Conservation (phyloP, 2,888 invertebrate species). For the Chrysomela aeneicollis region DNA sequence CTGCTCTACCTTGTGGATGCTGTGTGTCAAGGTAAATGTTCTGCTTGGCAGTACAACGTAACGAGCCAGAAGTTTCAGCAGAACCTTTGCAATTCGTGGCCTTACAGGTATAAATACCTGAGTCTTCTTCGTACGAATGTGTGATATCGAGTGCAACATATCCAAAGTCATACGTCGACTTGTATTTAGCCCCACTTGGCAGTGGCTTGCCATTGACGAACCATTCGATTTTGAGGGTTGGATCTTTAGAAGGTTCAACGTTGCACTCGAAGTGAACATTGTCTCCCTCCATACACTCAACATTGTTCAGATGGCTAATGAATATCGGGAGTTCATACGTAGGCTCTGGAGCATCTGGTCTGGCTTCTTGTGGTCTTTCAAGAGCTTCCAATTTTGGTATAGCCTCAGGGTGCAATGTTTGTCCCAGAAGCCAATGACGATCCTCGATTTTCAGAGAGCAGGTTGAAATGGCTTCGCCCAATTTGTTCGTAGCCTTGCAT, state of each 20-base stretch:
- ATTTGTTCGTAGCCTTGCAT: conserved; percentile 90
- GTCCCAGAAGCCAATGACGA: conserved; percentile 86
- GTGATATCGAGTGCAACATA: conserved; percentile 90
- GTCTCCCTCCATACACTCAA: conserved; percentile 87
- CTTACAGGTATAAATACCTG: conserved; percentile 89
- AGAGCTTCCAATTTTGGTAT: conserved; percentile 85
- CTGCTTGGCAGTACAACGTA: conserved; percentile 83
- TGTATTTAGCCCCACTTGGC: conserved; percentile 87
- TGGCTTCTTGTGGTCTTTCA: conserved; percentile 78
- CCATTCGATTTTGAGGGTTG: conserved; percentile 93
- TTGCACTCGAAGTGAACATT: conserved; percentile 91
- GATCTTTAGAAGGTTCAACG: conserved; percentile 91
- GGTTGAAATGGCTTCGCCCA: conserved; percentile 94
- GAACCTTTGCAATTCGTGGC: conserved; percentile 89
- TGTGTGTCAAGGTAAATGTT: conserved; percentile 88
- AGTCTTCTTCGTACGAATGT: conserved; percentile 90
- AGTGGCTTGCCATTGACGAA: conserved; percentile 92
- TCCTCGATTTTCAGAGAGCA: conserved; percentile 89
- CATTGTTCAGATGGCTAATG: conserved; percentile 89
- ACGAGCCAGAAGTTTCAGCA: conserved; percentile 88
- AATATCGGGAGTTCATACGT: conserved; percentile 87
- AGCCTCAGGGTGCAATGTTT: conserved; percentile 89
- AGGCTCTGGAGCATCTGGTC: conserved; percentile 77
- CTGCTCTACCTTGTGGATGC: conserved; percentile 92
- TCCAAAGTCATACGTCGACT: conserved; percentile 95